Evolutionary conservation across 2,797 vertebrate genomes (phyloP).

Genomic region (Acanthis flammea): DNA sequence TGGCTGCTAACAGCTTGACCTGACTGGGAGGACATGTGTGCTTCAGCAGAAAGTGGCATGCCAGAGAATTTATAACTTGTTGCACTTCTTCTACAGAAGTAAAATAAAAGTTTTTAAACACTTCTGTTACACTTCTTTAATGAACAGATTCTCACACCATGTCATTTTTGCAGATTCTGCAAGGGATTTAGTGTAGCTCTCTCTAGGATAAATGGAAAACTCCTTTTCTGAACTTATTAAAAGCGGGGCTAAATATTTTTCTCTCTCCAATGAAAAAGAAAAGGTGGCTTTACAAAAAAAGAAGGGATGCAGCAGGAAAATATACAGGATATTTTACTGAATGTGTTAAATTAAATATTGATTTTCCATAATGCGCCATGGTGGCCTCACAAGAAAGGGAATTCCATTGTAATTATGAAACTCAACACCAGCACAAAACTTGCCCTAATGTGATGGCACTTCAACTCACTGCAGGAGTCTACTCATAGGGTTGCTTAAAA

Average conservation of each 20-base stretch:
- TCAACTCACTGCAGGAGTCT: neutral
- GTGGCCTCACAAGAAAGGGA: neutral
- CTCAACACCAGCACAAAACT: neutral
- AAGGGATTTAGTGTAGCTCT: neutral
- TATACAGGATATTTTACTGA: neutral
- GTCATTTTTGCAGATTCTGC: neutral
- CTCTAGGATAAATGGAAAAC: neutral
- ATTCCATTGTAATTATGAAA: neutral
- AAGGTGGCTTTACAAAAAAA: neutral
- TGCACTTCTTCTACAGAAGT: neutral
- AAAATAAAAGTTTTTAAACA: neutral
- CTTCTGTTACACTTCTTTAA: neutral
- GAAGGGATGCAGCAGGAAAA: neutral
- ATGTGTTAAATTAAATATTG: neutral
- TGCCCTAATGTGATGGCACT: neutral
- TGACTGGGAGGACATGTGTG: rapidly evolving
- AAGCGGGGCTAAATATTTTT: neutral
- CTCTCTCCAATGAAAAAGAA: neutral
- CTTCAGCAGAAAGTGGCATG: neutral
- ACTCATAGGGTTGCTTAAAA: neutral
- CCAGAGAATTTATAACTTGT: neutral
- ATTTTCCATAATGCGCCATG: neutral
- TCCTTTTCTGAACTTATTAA: neutral
- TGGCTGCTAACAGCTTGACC: neutral
- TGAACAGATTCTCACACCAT: neutral